Evolutionary conservation across 2,797 vertebrate genomes (phyloP).

Genomic region (Sylvilagus floridanus): DNA sequence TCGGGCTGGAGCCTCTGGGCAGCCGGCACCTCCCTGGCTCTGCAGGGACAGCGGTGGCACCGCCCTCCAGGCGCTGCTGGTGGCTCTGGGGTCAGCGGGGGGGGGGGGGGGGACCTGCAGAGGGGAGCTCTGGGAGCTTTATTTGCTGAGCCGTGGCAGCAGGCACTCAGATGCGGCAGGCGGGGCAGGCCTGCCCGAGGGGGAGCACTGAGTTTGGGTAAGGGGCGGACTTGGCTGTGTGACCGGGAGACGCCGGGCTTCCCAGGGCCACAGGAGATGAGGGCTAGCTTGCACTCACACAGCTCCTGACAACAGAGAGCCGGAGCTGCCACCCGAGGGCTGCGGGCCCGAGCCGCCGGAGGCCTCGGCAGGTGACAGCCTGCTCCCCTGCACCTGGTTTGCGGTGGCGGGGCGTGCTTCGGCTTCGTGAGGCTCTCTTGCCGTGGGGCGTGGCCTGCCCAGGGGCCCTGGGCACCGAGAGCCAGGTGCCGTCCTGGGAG

Average conservation of each 20-base stretch:
- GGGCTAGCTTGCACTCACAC: not conserved
- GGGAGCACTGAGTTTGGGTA: too few species aligned
- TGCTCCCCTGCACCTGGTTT: too few species aligned
- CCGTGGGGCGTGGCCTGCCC: too few species aligned
- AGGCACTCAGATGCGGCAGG: not conserved
- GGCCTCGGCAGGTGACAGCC: too few species aligned
- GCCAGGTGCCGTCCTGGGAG: not conserved
- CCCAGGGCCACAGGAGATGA: not conserved
- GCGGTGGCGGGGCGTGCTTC: too few species aligned
- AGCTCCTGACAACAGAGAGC: too few species aligned
- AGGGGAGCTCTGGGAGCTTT: not conserved
- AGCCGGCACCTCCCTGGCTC: not conserved
- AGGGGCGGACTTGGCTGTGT: accelerated
- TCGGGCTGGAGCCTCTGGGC: not conserved
- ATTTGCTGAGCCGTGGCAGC: not conserved
- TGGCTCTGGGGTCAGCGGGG: accelerated
- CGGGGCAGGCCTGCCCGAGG: not conserved
- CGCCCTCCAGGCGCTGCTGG: too few species aligned
- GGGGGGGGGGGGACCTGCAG: not conserved
- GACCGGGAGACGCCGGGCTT: not conserved
- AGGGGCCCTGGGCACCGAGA: too few species aligned
- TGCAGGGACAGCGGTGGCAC: not conserved
- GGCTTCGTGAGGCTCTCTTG: too few species aligned
- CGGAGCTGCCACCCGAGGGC: too few species aligned
- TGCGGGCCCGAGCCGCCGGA: too few species aligned